These are phyloP conservation scores for Acronicta alni DNA, from an alignment of 2,888 invertebrate genomes.

Conservation along the genomic window DNA sequence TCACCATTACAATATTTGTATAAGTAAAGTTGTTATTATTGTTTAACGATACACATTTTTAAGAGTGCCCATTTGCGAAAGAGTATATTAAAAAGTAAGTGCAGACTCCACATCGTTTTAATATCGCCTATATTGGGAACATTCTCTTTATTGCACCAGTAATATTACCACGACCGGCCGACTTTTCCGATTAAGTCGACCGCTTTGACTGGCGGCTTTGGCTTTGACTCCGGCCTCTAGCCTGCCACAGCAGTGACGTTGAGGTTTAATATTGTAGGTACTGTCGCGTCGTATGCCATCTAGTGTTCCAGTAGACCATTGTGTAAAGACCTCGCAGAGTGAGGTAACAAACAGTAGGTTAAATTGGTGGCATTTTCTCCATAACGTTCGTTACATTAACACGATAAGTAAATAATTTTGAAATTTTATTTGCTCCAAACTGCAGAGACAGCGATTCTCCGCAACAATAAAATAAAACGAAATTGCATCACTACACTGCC, in stretches of 20 bases:
- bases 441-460: neutral
- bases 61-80: neutral
- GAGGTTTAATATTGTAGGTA: constrained; percentile 50
- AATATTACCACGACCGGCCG: constrained; percentile 9
- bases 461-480: constrained; percentile 17
- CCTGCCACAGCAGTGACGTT: constrained; percentile 5
- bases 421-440: too few species aligned
- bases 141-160: constrained; percentile 12
- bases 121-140: constrained; percentile 15
- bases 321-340: constrained; percentile 19
- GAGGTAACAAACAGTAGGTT: constrained; percentile 15
- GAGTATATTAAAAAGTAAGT: constrained; percentile 11
- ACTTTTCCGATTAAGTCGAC: constrained; percentile 48
- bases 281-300: constrained; percentile 24
- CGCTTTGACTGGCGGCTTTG: constrained; percentile 22
- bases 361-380: neutral
- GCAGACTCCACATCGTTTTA: constrained; percentile 13
- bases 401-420: too few species aligned
- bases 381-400: too few species aligned
- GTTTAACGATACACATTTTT: neutral
- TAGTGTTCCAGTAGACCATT: constrained; percentile 34
- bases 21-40: too few species aligned
- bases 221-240: constrained; percentile 3
- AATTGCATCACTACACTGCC: constrained; percentile 23
- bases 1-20: too few species aligned